These are phyloP conservation scores for Danio jaintianensis DNA, from an alignment of 2,797 vertebrate species.

Conservation along the genomic window DNA sequence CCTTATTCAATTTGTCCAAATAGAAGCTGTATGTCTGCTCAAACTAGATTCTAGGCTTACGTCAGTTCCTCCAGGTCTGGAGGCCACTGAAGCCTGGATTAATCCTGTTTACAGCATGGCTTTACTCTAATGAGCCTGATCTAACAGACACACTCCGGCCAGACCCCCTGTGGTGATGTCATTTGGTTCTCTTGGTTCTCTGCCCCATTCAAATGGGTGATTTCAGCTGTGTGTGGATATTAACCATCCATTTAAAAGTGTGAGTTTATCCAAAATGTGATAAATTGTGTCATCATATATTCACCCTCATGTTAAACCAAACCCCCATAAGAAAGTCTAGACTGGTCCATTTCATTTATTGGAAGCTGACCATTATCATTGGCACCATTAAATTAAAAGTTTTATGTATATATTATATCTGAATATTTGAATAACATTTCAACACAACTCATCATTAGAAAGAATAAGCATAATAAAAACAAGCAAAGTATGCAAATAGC, in stretches of 20 bases:
- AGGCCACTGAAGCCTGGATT: slow-evolving; percentile 40
- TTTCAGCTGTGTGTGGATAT: not conserved
- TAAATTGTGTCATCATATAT: not conserved
- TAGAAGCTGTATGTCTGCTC: slow-evolving; percentile 6
- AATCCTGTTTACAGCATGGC: slow-evolving; percentile 57
- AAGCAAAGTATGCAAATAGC: too few relatives aligned
- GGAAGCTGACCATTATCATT: not conserved
- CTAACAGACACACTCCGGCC: slow-evolving; percentile 24
- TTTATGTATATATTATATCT: not conserved
- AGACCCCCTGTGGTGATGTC: slow-evolving; percentile 47
- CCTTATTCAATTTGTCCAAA: not conserved
- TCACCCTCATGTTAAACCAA: not conserved
- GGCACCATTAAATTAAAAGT: not conserved
- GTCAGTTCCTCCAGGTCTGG: slow-evolving; percentile 29
- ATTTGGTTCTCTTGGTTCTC: slow-evolving; percentile 40
- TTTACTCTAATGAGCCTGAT: slow-evolving; percentile 49
- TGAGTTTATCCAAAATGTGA: not conserved
- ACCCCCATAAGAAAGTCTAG: not conserved
- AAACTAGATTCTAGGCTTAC: slow-evolving; percentile 40
- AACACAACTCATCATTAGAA: too few relatives aligned
- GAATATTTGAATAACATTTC: slow-evolving; percentile 4
- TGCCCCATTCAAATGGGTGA: slow-evolving; percentile 15
- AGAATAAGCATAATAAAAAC: too few relatives aligned
- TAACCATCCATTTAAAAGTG: not conserved
- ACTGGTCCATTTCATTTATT: too few relatives aligned